Conservation (phyloP, 2,888 invertebrate genomes). For the Apeira syringaria region DNA sequence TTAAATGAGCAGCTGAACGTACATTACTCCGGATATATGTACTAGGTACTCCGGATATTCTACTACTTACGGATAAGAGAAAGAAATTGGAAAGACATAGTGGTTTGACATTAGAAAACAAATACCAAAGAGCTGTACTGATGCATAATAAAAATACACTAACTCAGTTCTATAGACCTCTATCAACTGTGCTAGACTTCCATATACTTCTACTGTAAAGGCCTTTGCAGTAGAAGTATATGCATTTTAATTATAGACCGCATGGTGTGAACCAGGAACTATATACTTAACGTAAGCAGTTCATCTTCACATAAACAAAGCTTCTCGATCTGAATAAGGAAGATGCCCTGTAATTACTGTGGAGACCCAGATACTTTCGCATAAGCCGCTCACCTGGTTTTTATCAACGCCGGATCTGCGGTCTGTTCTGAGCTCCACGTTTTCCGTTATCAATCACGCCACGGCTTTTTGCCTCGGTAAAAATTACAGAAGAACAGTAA, state of each 20-base stretch:
- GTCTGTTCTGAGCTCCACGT: constrained; percentile 6
- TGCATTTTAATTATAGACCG: background rate
- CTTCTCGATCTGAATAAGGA: constrained; percentile 48
- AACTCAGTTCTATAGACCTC: too few relatives aligned
- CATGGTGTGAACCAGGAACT: constrained; percentile 26
- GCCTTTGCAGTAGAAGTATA: too few relatives aligned
- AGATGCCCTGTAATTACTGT: constrained; percentile 67
- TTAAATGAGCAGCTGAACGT: too few relatives aligned
- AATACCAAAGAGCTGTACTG: too few relatives aligned
- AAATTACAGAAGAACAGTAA: background rate
- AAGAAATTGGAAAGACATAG: too few relatives aligned
- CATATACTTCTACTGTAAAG: background rate
- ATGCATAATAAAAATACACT: too few relatives aligned
- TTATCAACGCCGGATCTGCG: constrained; percentile 54
- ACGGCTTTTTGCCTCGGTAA: constrained; percentile 13
- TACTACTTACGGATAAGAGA: too few relatives aligned
- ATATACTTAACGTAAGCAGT: background rate
- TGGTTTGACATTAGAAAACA: too few relatives aligned
- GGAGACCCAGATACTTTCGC: constrained; percentile 63
- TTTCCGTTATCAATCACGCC: constrained; percentile 42
- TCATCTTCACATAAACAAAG: constrained; percentile 25
- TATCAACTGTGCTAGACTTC: background rate
- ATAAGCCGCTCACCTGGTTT: constrained; percentile 68
- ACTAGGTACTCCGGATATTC: too few relatives aligned
- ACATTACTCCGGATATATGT: too few relatives aligned